Conservation (phyloP, 92 coral and sea anemone species). For the Bergia sp. region DNA sequence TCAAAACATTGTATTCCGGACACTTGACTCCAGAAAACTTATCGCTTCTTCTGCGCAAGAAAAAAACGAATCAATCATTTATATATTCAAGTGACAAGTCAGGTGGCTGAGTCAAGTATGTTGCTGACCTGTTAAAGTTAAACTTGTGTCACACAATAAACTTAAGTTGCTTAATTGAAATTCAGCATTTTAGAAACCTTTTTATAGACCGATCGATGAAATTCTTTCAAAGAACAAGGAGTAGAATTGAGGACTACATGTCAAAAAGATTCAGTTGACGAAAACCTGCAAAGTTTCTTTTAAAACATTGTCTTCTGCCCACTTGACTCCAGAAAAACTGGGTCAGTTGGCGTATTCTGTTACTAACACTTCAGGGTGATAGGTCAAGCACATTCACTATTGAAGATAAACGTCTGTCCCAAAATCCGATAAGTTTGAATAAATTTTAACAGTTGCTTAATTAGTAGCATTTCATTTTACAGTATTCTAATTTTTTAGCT, state of each 20-base stretch:
- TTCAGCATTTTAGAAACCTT: no score
- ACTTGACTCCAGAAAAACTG: background rate
- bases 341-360: background rate
- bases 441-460: background rate
- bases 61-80: no score
- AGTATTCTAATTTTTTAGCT: background rate
- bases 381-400: background rate
- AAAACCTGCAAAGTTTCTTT: background rate
- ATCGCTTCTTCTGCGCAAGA: no score
- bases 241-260: background rate
- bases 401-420: background rate
- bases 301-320: background rate
- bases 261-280: no score
- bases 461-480: background rate
- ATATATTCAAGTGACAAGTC: no score
- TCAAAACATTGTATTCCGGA: no score
- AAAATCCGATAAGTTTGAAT: background rate
- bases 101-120: no score
- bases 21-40: no score
- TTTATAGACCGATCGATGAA: background rate
- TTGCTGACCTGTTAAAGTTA: no score
- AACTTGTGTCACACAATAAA: no score
- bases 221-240: background rate
- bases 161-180: no score
- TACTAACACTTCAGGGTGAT: background rate